Percentiles rank a stretch among this genome's conserved stretches.
Conservation (phyloP, 2,113 vertebrate species). For the Caracal caracal region DNA sequence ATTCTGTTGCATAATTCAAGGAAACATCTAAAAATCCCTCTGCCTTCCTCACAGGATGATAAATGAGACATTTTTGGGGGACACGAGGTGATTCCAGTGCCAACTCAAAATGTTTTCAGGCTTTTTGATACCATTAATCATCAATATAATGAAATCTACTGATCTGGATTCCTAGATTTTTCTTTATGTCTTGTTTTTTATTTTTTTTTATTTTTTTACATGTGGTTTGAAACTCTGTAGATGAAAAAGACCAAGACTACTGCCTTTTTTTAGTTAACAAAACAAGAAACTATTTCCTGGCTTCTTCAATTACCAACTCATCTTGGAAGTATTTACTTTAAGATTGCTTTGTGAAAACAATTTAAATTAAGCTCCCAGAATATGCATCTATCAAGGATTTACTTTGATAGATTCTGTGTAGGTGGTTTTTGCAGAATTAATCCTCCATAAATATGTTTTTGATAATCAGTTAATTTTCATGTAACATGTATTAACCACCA, state of each 20-base stretch:
- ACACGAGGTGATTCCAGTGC: not conserved
- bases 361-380: not conserved
- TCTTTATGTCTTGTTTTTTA: not conserved
- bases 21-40: not conserved
- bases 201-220: not conserved
- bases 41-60: not conserved
- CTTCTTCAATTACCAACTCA: not conserved
- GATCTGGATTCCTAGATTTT: not conserved
- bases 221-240: not conserved
- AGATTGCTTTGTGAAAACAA: conserved; percentile 37
- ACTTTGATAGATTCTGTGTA: conserved; percentile 63
- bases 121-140: not conserved
- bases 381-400: conserved; percentile 37
- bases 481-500: conserved; percentile 74
- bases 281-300: not conserved
- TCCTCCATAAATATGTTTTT: conserved; percentile 78
- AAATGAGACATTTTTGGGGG: not conserved
- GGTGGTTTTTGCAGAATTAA: conserved; percentile 79
- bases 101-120: not conserved
- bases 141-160: conserved; percentile 9
- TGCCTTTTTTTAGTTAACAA: not conserved
- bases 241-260: not conserved
- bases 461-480: conserved; percentile 83
- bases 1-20: not conserved
- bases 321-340: conserved; percentile 31